These are phyloP conservation scores for Neodiprion lecontei DNA, from an alignment of 1,140 invertebrate genomes.

Conservation along the genomic window DNA sequence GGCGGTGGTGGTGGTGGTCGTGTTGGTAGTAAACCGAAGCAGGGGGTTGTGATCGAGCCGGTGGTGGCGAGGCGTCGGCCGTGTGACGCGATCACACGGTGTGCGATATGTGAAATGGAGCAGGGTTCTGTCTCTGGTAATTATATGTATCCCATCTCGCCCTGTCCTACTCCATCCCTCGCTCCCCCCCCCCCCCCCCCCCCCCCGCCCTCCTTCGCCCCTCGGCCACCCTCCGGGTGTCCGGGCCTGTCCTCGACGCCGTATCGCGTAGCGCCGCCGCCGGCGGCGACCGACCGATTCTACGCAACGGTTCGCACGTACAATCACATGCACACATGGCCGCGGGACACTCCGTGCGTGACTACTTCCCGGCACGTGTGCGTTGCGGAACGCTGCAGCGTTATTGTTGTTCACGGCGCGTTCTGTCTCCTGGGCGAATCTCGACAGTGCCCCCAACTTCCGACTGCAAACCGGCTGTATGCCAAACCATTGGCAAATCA, in stretches of 20 bases:
- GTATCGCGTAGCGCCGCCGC: neutral
- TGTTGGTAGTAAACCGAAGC: too few relatives aligned
- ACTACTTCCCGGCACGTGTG: neutral
- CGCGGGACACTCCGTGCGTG: conserved; percentile 5
- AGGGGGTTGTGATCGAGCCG: conserved; percentile 7
- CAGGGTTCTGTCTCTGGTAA: conserved; percentile 50
- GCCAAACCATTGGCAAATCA: too few relatives aligned
- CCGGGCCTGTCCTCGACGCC: neutral
- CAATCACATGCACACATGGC: neutral
- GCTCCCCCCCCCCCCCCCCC: neutral
- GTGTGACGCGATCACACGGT: conserved; percentile 59
- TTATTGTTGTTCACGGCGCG: conserved; percentile 4
- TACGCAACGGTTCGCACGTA: conserved; percentile 6
- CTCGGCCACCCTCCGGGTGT: neutral
- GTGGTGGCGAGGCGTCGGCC: conserved; percentile 48
- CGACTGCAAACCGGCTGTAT: too few relatives aligned
- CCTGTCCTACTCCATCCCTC: conserved; percentile 33
- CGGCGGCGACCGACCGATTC: conserved; percentile 18
- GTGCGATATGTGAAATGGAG: conserved; percentile 61
- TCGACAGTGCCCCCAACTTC: too few relatives aligned
- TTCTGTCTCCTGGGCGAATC: too few relatives aligned
- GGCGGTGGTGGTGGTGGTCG: too few relatives aligned
- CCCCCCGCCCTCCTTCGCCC: conserved; percentile 16
- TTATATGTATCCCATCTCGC: conserved; percentile 57
- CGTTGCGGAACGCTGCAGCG: conserved; percentile 3